A percentile compares a stretch with the other conserved stretches of the same genome.
Evolutionary conservation across 2,113 vertebrate genomes (phyloP).

Genomic region (Scomber colias): DNA sequence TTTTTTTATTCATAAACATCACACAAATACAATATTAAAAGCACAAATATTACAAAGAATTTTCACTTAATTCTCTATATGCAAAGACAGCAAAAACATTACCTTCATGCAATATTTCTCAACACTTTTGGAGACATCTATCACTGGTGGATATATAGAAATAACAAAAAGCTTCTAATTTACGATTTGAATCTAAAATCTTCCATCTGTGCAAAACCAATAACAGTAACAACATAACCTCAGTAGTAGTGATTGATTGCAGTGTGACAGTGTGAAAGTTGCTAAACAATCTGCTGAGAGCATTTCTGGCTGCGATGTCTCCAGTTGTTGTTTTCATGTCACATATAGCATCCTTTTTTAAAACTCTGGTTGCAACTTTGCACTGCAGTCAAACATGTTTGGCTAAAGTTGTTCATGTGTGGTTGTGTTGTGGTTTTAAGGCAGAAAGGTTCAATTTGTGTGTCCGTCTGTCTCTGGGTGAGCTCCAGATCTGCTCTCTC

Average conservation of each 20-base stretch:
- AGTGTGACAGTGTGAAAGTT: not conserved
- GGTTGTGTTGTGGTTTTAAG: slow-evolving; percentile 28
- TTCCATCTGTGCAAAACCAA: not conserved
- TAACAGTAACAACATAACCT: slow-evolving; percentile 12
- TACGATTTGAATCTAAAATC: not conserved
- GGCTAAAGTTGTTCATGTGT: slow-evolving; percentile 28
- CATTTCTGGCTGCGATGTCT: slow-evolving; percentile 21
- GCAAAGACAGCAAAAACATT: slow-evolving; percentile 24
- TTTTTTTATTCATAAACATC: not conserved
- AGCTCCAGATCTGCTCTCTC: slow-evolving; percentile 75
- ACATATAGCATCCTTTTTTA: slow-evolving; percentile 12
- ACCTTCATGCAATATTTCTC: slow-evolving; percentile 3
- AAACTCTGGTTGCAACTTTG: slow-evolving; percentile 57
- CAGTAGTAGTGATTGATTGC: not conserved
- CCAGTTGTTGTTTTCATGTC: slow-evolving; percentile 24
- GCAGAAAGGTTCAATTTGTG: slow-evolving; percentile 25
- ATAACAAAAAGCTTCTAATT: not conserved
- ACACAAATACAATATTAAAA: slow-evolving; percentile 14
- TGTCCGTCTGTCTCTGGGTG: slow-evolving; percentile 67
- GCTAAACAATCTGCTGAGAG: slow-evolving; percentile 6
- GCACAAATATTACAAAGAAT: not conserved
- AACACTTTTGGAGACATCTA: not conserved
- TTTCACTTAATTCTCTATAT: not conserved
- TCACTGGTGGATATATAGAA: not conserved
- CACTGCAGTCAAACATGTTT: slow-evolving; percentile 65